Evolutionary conservation across 1,140 invertebrate genomes (phyloP).

Genomic region (Gonatopus flavifemur): DNA sequence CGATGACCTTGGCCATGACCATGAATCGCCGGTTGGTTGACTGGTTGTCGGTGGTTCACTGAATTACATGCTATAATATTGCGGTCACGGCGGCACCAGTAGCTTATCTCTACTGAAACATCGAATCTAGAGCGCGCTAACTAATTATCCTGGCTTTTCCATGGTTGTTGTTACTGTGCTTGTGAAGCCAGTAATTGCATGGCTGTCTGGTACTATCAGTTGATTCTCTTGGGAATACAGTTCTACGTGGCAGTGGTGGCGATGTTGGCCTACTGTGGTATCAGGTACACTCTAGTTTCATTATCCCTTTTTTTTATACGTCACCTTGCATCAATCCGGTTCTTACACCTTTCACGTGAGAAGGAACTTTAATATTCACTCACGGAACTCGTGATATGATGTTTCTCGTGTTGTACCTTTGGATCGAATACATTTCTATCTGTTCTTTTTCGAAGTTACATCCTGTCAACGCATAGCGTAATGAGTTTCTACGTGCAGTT

Average conservation of each 20-base stretch:
- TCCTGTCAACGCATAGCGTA: too few relatives aligned
- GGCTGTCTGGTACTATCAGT: slow-evolving; percentile 28
- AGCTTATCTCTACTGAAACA: slow-evolving; percentile 35
- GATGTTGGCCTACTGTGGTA: slow-evolving; percentile 8
- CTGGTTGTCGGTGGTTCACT: too few relatives aligned
- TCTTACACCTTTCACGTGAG: neutral
- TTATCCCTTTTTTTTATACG: slow-evolving; percentile 8
- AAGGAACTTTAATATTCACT: too few relatives aligned
- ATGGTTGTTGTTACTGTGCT: slow-evolving; percentile 27
- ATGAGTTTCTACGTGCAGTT: too few relatives aligned
- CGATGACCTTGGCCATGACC: slow-evolving; percentile 27
- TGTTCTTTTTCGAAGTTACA: too few relatives aligned
- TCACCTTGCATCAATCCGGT: neutral
- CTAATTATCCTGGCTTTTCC: slow-evolving; percentile 39
- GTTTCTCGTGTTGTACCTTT: too few relatives aligned
- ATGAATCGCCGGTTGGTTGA: too few relatives aligned
- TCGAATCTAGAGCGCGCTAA: slow-evolving; percentile 37
- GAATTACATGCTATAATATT: slow-evolving; percentile 23
- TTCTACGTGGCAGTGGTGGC: slow-evolving; percentile 5
- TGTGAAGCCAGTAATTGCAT: slow-evolving; percentile 30
- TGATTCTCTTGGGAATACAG: slow-evolving; percentile 30
- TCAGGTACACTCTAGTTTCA: slow-evolving; percentile 10
- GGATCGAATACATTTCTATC: too few relatives aligned
- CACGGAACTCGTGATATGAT: neutral
- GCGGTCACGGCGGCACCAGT: slow-evolving; percentile 23